phyloP scores from a whole-genome alignment of 1,140 invertebrate genomes.

The Drosophila obscura region DNA sequence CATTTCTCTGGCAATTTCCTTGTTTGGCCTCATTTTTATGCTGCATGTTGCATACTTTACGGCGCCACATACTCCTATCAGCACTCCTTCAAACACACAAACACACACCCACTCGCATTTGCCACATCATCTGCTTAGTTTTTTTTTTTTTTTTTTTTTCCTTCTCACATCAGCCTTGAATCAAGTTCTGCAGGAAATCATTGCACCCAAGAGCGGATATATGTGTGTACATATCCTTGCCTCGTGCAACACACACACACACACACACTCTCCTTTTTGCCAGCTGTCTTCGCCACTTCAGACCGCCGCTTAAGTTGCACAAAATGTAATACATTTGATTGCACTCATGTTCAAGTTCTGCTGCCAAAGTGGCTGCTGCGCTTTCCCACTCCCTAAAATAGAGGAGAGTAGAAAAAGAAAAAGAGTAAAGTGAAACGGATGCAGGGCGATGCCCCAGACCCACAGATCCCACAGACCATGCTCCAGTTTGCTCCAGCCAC shows the following conservation, averaged over 20 bases:
- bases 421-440: conserved; percentile 49
- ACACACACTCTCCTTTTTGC: conserved; percentile 12
- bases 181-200: conserved; percentile 68
- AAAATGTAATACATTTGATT: conserved; percentile 82
- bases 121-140: conserved; percentile 67
- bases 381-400: not conserved
- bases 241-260: not conserved
- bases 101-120: not conserved
- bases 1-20: conserved; percentile 76
- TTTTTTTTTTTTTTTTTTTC: conserved; percentile 39
- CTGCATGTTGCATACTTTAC: conserved; percentile 64
- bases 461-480: conserved; percentile 5
- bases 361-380: conserved; percentile 71
- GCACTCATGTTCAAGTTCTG: conserved; percentile 80
- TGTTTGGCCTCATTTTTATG: conserved; percentile 72
- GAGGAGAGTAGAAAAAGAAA: conserved; percentile 6
- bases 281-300: conserved; percentile 75
- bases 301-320: conserved; percentile 72
- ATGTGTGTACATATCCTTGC: conserved; percentile 28
- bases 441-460: conserved; percentile 21
- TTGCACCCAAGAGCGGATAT: conserved; percentile 70
- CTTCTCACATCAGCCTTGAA: conserved; percentile 53
- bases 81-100: not conserved
- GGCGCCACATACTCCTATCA: conserved; percentile 24
- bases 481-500: not conserved